A percentile compares a stretch with the other conserved stretches of the same genome.
These are phyloP conservation scores for Erannis defoliaria DNA, from an alignment of 2,888 invertebrate genomes.

Conservation along the genomic window DNA sequence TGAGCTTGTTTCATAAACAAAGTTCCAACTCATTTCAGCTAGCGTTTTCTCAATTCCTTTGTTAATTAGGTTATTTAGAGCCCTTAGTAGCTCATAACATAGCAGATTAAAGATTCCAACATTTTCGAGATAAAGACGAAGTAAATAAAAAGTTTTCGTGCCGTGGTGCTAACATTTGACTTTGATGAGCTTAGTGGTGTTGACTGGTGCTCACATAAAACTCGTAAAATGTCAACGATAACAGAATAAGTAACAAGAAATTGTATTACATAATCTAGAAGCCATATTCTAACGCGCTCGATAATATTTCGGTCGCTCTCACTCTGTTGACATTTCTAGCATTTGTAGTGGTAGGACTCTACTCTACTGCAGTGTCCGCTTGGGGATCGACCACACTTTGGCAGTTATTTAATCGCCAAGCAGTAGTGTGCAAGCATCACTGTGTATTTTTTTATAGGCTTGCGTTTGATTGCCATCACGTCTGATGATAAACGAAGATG, in stretches of 20 bases:
- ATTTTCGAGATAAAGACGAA: neutral
- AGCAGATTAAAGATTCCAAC: neutral
- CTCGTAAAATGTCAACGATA: constrained; percentile 10
- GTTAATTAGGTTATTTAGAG: constrained; percentile 1
- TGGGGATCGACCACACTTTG: no score
- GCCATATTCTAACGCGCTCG: neutral
- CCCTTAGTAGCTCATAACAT: neutral
- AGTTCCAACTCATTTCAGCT: neutral
- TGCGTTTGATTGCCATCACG: no score
- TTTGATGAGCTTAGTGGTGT: neutral
- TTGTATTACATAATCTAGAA: neutral
- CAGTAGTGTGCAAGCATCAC: no score
- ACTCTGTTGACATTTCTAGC: no score
- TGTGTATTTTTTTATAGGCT: no score
- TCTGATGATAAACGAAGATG: no score
- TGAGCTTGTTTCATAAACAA: constrained; percentile 1
- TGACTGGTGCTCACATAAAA: neutral
- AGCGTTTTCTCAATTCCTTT: neutral
- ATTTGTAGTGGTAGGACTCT: no score
- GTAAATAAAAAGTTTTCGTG: neutral
- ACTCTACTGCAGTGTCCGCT: no score
- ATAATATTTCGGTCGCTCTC: neutral
- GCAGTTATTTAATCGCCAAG: no score
- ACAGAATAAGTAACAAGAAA: neutral
- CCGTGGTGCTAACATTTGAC: neutral